Evolutionary conservation across 2,113 vertebrate species (phyloP).

Genomic region (Cinclus mexicanus): DNA sequence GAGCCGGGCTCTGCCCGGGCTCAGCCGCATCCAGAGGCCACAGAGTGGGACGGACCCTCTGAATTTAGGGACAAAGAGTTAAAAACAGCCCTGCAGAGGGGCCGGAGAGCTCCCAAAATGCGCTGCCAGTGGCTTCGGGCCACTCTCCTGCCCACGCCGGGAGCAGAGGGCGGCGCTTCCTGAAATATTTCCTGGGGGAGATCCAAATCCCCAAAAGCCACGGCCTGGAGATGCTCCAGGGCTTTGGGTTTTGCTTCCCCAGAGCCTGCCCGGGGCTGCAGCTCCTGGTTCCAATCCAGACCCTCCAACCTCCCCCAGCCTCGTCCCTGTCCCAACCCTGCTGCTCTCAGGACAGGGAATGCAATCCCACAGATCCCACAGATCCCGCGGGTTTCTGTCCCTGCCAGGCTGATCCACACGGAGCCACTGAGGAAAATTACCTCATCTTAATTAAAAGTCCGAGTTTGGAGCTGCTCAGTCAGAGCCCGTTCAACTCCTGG

Average conservation of each 20-base stretch:
- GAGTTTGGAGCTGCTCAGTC: neutral
- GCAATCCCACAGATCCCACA: neutral
- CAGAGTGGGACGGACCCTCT: neutral
- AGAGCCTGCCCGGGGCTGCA: neutral
- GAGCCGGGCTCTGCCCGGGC: neutral
- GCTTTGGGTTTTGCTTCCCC: neutral
- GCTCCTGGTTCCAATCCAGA: accelerated
- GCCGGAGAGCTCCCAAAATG: neutral
- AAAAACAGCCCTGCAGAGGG: neutral
- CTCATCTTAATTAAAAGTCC: neutral
- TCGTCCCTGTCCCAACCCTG: neutral
- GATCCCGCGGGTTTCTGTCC: neutral
- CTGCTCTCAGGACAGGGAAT: accelerated
- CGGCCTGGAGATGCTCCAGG: neutral
- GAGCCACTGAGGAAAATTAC: neutral
- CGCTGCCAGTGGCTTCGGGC: neutral
- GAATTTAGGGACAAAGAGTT: neutral
- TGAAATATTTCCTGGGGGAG: neutral
- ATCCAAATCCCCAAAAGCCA: neutral
- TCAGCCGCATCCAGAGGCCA: neutral
- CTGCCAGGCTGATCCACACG: neutral
- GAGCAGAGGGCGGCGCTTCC: neutral
- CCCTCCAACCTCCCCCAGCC: accelerated
- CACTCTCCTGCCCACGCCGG: neutral
- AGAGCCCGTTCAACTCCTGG: neutral